A percentile compares a stretch with the other conserved stretches of the same genome.
Evolutionary conservation across 2,797 vertebrate genomes (phyloP).

Genomic region (Sebastes matsubarae): DNA sequence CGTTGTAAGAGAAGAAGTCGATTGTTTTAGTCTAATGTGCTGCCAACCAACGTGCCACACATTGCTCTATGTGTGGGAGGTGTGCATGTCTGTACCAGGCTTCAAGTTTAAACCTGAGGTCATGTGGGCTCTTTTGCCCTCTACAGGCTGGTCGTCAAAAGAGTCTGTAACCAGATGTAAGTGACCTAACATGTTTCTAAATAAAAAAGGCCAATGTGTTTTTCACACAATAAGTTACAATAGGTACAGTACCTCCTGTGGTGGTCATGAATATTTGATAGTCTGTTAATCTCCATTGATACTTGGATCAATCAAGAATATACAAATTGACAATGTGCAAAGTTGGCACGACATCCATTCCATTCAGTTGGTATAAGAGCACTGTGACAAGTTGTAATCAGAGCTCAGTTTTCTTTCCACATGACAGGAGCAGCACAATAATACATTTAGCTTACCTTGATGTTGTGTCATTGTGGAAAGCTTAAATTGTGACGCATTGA

Average conservation of each 20-base stretch:
- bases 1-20: not conserved
- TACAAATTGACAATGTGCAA: not conserved
- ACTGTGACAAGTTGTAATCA: not conserved
- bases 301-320: too few relatives aligned
- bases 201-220: too few relatives aligned
- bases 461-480: not conserved
- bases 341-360: not conserved
- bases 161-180: not conserved
- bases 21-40: not conserved
- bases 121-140: not conserved
- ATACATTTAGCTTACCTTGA: not conserved
- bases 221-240: too few relatives aligned
- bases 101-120: not conserved
- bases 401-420: not conserved
- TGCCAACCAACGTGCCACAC: not conserved
- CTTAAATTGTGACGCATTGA: not conserved
- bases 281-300: not conserved
- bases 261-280: not conserved
- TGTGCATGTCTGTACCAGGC: not conserved
- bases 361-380: not conserved
- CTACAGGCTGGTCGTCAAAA: slow-evolving; percentile 2
- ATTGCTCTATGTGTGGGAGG: not conserved
- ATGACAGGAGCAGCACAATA: not conserved
- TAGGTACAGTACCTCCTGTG: not conserved
- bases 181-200: not conserved